Percentiles rank a stretch among this genome's conserved stretches.
Conservation (phyloP, 2,113 vertebrate species). For the Spilogale gracilis region DNA sequence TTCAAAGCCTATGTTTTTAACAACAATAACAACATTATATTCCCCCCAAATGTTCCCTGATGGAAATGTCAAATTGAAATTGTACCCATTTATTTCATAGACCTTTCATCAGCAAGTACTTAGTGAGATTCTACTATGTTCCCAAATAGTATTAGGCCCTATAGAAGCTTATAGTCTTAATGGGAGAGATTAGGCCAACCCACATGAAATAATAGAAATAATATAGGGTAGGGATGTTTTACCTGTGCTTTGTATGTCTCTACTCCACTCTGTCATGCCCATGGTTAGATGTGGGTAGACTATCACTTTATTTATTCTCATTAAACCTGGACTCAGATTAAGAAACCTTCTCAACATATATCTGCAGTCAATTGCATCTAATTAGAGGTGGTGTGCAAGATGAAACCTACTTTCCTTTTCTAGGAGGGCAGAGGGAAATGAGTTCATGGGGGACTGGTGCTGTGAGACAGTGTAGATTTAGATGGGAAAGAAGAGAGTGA, state of each 20-base stretch:
- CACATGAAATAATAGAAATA: not conserved
- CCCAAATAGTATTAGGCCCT: not conserved
- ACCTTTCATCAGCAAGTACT: not conserved
- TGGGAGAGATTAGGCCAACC: not conserved
- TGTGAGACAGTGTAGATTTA: not conserved
- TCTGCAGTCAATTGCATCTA: not conserved
- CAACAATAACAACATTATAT: not conserved
- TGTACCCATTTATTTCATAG: not conserved
- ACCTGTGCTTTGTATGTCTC: not conserved
- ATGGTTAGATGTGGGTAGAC: not conserved
- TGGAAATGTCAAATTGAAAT: not conserved
- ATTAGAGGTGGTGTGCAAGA: not conserved
- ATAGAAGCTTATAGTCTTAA: not conserved
- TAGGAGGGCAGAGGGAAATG: not conserved
- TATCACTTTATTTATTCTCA: not conserved
- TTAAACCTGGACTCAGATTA: constrained; percentile 13
- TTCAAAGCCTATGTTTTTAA: not conserved
- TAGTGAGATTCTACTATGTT: not conserved
- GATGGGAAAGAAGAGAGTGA: not conserved
- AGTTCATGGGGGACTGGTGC: not conserved
- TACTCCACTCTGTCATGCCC: not conserved
- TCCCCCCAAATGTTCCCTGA: not conserved
- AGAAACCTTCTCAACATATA: not conserved
- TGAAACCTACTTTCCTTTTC: not conserved
- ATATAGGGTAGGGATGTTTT: not conserved